phyloP scores from a whole-genome alignment of 2,113 vertebrate genomes.

The Ceyx melanurus region DNA sequence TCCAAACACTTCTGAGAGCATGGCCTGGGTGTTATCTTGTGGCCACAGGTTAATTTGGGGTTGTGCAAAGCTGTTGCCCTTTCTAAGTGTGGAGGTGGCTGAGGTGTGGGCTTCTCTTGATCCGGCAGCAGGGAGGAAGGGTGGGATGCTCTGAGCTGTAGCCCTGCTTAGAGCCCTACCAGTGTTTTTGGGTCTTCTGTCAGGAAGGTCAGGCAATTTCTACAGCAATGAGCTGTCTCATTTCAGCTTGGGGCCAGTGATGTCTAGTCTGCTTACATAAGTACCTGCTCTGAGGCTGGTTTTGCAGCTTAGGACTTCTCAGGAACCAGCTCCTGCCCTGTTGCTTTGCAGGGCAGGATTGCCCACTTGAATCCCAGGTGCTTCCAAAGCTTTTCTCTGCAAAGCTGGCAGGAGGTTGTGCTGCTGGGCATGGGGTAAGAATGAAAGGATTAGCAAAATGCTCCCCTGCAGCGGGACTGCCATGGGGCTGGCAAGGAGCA shows the following conservation, averaged over 20 bases:
- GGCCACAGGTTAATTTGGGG: background rate
- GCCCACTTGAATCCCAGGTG: background rate
- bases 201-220: background rate
- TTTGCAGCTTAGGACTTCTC: background rate
- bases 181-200: background rate
- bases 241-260: background rate
- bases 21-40: background rate
- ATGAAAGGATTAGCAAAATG: background rate
- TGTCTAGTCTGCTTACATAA: background rate
- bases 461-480: background rate
- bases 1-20: background rate
- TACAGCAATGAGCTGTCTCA: background rate
- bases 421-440: background rate
- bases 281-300: background rate
- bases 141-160: background rate
- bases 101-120: fast-evolving
- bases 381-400: background rate
- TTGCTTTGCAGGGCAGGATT: background rate
- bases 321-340: fast-evolving
- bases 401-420: slow-evolving; percentile 22
- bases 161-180: background rate
- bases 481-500: background rate
- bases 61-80: background rate
- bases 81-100: background rate
- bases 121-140: background rate